These are phyloP conservation scores for Parnassius smintheus DNA, from an alignment of 2,888 invertebrate genomes.

Conservation along the genomic window DNA sequence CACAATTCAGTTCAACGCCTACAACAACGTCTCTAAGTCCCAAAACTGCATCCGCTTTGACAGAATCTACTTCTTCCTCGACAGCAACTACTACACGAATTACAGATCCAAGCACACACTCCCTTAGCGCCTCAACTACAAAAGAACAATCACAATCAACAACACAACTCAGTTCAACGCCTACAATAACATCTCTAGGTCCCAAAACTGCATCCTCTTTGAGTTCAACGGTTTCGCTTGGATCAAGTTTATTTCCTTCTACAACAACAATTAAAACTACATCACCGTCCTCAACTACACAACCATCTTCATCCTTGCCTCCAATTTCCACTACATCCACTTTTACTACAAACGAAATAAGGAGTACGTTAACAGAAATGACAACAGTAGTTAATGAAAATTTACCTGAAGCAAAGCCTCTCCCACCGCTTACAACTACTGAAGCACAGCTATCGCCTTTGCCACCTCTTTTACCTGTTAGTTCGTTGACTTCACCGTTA, in stretches of 20 bases:
- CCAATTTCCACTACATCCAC: not conserved
- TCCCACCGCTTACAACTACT: conserved; percentile 15
- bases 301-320: not conserved
- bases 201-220: no score
- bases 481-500: conserved; percentile 6
- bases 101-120: no score
- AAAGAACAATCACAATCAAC: no score
- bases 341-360: not conserved
- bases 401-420: not conserved
- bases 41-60: no score
- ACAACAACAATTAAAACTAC: not conserved
- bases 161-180: no score
- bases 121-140: no score
- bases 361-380: not conserved
- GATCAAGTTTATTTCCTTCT: not conserved
- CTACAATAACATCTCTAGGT: no score
- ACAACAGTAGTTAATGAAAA: not conserved
- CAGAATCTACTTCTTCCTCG: no score
- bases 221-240: not conserved
- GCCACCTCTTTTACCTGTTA: conserved; percentile 8
- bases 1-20: no score
- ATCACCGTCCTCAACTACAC: no score
- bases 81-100: no score
- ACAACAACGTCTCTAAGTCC: no score
- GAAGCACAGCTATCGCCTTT: conserved; percentile 8